Base-by-base conservation (phyloP, 2,797 vertebrate species). In the Melanotaenia nigrans region DNA sequence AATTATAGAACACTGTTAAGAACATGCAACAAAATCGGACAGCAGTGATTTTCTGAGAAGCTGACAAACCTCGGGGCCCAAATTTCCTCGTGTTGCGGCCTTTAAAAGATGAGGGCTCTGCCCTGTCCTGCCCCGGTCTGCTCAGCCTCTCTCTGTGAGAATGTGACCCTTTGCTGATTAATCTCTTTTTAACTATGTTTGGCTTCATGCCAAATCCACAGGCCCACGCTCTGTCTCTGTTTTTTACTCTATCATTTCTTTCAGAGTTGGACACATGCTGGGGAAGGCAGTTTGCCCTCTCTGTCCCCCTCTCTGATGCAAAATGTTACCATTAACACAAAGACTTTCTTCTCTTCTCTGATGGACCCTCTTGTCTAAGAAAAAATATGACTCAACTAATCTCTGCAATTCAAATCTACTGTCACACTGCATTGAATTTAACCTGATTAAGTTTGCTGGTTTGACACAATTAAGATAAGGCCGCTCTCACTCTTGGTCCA, bases 141-240 rank as follows among this genome's bases (percentile, higher is more conserved):
- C 62, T 83, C 88, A 64, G 78, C 74, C 77, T 60, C 89, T 87
- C 81, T 75, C 62, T 90, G 85, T 87, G 86, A 92, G 90, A 92
- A 89, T 87, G 86, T 87, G 88, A 91, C 88, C 87, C 85, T 85
- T 49, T 85, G 87, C 86, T 92, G 90, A 91, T 92, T 93, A 94
- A 95, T 92, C 93, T 91, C 90, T 91, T 94, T 95, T 94, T 93
- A 95, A 95, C 92, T 80, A 92, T 49, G 83, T 75, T 59, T 91
- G 92, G 92, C 71, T 49, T 55, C 20, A 42, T 0, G 87, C 92
- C 93, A 93, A 86, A 91, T 79, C 89, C 89, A 72, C 83, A 69
- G 89, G 86, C 86, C 83, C 61, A 73, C 78, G 10, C 76, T 76
- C 56, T 73, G 65, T 58, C 82, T 77, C 61, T 69, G 71, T 72